Evolutionary conservation across 2,888 invertebrate genomes (phyloP).

Genomic region (Pachydiplax longipennis): DNA sequence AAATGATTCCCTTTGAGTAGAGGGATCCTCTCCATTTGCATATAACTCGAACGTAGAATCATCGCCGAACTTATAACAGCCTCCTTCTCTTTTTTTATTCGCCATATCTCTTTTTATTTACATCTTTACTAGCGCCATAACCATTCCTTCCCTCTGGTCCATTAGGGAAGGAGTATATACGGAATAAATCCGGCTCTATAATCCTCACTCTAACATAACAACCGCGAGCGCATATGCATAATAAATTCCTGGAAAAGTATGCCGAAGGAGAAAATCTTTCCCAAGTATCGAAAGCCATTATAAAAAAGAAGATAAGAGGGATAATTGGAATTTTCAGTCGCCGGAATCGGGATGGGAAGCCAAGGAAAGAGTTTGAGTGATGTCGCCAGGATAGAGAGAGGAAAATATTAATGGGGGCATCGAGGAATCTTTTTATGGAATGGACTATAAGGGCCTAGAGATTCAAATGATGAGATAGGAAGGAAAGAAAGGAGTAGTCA

Average conservation of each 20-base stretch:
- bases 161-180: constrained; percentile 1
- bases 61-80: neutral
- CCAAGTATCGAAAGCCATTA: neutral
- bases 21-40: neutral
- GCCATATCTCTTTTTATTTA: neutral
- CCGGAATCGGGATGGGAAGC: neutral
- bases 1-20: neutral
- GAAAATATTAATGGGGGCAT: constrained; percentile 20
- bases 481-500: neutral
- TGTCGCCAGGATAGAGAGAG: neutral
- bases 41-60: neutral
- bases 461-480: neutral
- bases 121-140: neutral
- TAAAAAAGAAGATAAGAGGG: neutral
- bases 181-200: neutral
- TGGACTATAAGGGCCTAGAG: neutral
- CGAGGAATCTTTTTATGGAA: constrained; percentile 3
- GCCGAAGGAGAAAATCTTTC: neutral
- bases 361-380: constrained; percentile 13
- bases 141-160: neutral
- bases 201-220: neutral
- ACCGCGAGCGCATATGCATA: constrained; percentile 11
- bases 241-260: constrained; percentile 11
- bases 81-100: neutral
- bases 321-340: constrained; percentile 29